Percentiles rank a stretch among this genome's conserved stretches.
phyloP scores from a whole-genome alignment of 2,888 invertebrate species.

The Synanthedon andrenaeformis region DNA sequence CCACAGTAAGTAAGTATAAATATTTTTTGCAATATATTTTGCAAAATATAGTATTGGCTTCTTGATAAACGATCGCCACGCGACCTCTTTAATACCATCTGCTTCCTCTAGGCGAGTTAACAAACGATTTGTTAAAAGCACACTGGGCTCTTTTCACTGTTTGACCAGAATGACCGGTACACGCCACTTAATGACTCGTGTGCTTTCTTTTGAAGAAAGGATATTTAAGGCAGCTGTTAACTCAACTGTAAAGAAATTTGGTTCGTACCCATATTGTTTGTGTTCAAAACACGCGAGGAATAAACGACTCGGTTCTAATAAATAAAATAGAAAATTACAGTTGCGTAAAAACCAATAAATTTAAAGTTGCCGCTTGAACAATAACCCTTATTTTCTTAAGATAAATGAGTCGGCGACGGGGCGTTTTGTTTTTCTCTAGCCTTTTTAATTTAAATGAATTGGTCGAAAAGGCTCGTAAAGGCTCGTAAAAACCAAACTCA shows the following conservation, averaged over 20 bases:
- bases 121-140: not conserved
- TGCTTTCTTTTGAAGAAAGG: not conserved
- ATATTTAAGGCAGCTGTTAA: not conserved
- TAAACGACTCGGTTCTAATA: not conserved
- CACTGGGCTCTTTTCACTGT: not conserved
- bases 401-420: slow-evolving; percentile 26
- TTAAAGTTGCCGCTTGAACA: slow-evolving; percentile 16
- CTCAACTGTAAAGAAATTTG: not conserved
- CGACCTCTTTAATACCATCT: not conserved
- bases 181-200: not conserved
- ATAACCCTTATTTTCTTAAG: slow-evolving; percentile 28
- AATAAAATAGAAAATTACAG: slow-evolving; percentile 13
- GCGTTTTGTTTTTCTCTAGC: slow-evolving; percentile 12
- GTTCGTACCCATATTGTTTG: not conserved
- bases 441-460: not conserved
- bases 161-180: slow-evolving; percentile 4
- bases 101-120: not conserved
- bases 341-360: slow-evolving; percentile 22
- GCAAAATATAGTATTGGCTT: no score
- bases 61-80: not conserved
- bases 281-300: not conserved
- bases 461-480: not conserved
- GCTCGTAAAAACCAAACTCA: no score
- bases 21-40: no score
- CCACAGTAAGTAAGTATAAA: no score